These are phyloP conservation scores for Ichneumoninae sp. DNA, from an alignment of 2,888 invertebrate species.

Conservation along the genomic window DNA sequence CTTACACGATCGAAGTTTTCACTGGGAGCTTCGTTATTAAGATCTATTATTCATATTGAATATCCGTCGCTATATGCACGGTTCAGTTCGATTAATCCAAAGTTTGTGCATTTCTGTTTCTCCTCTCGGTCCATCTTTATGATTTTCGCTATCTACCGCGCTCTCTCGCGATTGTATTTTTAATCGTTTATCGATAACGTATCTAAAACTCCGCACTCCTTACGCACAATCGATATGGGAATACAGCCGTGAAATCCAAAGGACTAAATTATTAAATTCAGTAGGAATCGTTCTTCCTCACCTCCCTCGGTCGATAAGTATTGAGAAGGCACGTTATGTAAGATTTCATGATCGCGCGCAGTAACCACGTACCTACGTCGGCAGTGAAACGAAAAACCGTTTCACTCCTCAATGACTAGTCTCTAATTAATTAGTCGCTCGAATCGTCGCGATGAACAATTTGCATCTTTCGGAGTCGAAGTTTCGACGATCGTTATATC, in stretches of 20 bases:
- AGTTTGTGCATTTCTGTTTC: constrained; percentile 48
- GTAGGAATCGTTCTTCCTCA: constrained; percentile 21
- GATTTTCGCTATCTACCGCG: constrained; percentile 19
- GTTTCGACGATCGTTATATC: constrained; percentile 8
- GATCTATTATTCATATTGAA: neutral
- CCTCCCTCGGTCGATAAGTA: constrained; percentile 29
- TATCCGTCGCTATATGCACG: constrained; percentile 34
- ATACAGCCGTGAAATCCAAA: constrained; percentile 66
- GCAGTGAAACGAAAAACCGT: constrained; percentile 35
- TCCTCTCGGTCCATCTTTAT: neutral
- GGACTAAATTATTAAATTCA: constrained; percentile 30
- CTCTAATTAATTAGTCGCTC: constrained; percentile 54
- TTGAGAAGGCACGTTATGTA: constrained; percentile 62
- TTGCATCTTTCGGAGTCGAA: constrained; percentile 27
- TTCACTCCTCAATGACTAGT: constrained; percentile 67
- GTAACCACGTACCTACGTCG: constrained; percentile 55
- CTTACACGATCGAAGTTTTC: constrained; percentile 29
- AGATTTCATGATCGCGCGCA: constrained; percentile 56
- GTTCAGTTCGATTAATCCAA: constrained; percentile 47
- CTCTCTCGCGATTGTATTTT: constrained; percentile 11
- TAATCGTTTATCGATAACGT: constrained; percentile 30
- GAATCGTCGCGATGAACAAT: constrained; percentile 40
- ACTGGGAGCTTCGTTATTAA: constrained; percentile 21
- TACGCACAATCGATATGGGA: constrained; percentile 42
- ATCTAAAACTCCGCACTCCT: constrained; percentile 45